Base-by-base conservation (phyloP, 2,888 invertebrate genomes). In the Neelides folsomi region DNA sequence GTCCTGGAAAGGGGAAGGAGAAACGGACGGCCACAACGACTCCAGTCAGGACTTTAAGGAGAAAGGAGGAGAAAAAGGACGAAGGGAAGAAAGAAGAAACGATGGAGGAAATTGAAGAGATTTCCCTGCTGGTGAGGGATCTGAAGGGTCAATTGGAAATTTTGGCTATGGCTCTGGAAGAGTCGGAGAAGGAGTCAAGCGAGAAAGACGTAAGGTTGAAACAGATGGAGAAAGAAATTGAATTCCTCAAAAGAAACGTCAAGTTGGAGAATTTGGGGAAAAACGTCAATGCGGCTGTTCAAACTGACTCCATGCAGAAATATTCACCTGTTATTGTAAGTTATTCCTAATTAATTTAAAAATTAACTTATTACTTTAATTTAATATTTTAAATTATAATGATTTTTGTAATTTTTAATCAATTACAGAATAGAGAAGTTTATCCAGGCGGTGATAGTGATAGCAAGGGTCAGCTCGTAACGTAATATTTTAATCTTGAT, bases 171-270 rank as follows among this genome's bases (percentile, higher is more conserved):
- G 51, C 55, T 13, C 38, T 61, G 47, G 56, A 54, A 36, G 48
- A 42, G 9, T 53, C 53, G 19, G 61, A 57, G 40, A 51, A 27
- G 13, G 39, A 54, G 41, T 51, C 55, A 13, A 15, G 44, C 10
- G 57, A 59, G 35, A 61, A 59, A 45, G 59, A 61, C 45, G 59
- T 55, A 51, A 50, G 56, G 49, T 57, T 61, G 42, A 42, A 40
- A 35, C 51, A 52, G 53, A 57, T 59, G 41, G 53, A 51, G 15
- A 37, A 47, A 13, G 61, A 61, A 50, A 54, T 56, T 38, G 55
- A 56, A n/a, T 48, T 50, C 13, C 46, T 56, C 45, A 61, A 57
- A 45, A 50, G 48, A 12, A 38, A 37, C 10, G 20, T 19, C 13
- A 37, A 42, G 8, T 41, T 15, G 12, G 48, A 52, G 12, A 51